Percentiles rank a stretch among this genome's conserved stretches.
Conservation (phyloP, 2,888 invertebrate species). For the Axea sp. region DNA sequence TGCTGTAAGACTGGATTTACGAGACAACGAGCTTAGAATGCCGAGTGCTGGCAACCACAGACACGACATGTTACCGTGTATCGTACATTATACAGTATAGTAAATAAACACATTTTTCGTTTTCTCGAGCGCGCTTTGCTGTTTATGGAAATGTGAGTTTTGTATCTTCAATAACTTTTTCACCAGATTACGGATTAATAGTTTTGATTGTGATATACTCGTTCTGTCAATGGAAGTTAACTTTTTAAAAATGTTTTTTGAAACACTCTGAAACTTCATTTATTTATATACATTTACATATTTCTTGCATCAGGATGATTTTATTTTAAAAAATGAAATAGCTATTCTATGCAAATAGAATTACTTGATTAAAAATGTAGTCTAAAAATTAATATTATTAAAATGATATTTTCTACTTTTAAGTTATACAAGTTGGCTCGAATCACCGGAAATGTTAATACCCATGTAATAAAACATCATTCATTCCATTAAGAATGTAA, state of each 20-base stretch:
- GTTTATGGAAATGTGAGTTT: constrained; percentile 4
- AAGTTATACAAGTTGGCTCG: constrained; percentile 30
- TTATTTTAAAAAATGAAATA: too few relatives aligned
- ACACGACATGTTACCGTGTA: constrained; percentile 57
- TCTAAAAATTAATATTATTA: too few relatives aligned
- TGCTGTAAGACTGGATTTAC: constrained; percentile 65
- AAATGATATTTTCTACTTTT: too few relatives aligned
- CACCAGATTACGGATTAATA: neutral
- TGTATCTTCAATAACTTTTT: neutral
- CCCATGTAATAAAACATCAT: constrained; percentile 2
- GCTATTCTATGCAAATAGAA: too few relatives aligned
- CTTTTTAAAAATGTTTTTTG: too few relatives aligned
- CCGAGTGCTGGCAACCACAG: constrained; percentile 58
- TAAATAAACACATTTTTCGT: constrained; percentile 46
- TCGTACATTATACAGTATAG: constrained; percentile 12
- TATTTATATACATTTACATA: too few relatives aligned
- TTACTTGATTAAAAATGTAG: too few relatives aligned
- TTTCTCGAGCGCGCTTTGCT: constrained; percentile 6
- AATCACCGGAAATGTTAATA: neutral
- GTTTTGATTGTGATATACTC: too few relatives aligned
- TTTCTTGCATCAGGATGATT: too few relatives aligned
- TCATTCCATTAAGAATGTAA: constrained; percentile 3
- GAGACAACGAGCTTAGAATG: constrained; percentile 65
- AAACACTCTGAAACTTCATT: too few relatives aligned
- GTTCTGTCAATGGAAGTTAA: too few relatives aligned